phyloP scores from a whole-genome alignment of 2,113 vertebrate species.

The Alethe castanea region DNA sequence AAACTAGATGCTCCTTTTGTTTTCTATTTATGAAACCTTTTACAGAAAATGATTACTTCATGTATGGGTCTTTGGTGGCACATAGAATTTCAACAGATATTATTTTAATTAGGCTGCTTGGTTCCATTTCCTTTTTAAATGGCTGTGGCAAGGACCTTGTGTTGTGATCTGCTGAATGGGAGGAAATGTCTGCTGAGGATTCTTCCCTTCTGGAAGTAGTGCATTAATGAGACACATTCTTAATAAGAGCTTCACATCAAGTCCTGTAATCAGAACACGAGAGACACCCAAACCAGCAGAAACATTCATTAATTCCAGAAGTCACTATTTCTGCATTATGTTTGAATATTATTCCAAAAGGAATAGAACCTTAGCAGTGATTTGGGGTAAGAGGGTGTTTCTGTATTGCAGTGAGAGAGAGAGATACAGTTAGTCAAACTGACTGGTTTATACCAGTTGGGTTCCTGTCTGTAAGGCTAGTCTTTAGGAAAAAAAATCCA shows the following conservation, averaged over 20 bases:
- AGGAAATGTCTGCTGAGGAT: slow-evolving; percentile 31
- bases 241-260: neutral
- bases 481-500: neutral
- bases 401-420: neutral
- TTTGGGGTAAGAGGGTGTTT: neutral
- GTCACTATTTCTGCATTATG: slow-evolving; percentile 36
- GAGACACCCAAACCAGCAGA: slow-evolving; percentile 40
- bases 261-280: slow-evolving; percentile 29
- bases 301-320: slow-evolving; percentile 58
- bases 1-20: slow-evolving; percentile 15
- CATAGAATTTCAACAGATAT: slow-evolving; percentile 28
- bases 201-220: slow-evolving; percentile 28
- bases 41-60: slow-evolving; percentile 20
- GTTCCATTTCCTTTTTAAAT: slow-evolving; percentile 21
- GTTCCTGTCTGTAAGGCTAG: neutral
- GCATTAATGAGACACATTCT: slow-evolving; percentile 62
- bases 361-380: slow-evolving; percentile 42
- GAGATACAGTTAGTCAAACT: slow-evolving; percentile 12
- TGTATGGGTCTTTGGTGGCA: neutral
- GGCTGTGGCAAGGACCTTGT: slow-evolving; percentile 29
- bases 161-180: slow-evolving; percentile 27
- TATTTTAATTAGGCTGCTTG: slow-evolving; percentile 58
- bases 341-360: slow-evolving; percentile 42
- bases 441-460: neutral
- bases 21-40: slow-evolving; percentile 41